Conservation (phyloP, 2,113 vertebrate species). For the Gallinago paraguaiae region DNA sequence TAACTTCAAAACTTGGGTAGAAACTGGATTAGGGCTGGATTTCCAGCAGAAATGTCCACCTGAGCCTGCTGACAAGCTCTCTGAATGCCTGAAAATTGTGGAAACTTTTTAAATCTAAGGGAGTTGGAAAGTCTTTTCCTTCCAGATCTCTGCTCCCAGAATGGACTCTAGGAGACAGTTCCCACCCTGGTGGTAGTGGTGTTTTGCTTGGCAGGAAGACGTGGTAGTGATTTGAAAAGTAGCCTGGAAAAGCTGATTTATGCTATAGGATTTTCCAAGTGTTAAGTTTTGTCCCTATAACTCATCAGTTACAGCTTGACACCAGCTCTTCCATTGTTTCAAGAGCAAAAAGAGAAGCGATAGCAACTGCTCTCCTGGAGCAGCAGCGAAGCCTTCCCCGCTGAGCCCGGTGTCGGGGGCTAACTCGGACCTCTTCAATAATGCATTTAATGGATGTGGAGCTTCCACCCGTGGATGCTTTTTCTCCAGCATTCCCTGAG, state of each 20-base stretch:
- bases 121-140: conserved; percentile 68
- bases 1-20: not conserved
- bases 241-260: conserved; percentile 68
- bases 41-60: not conserved
- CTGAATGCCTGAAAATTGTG: conserved; percentile 43
- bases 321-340: not conserved
- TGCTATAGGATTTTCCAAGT: conserved; percentile 54
- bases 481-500: conserved; percentile 42
- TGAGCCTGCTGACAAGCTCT: not conserved
- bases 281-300: conserved; percentile 29
- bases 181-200: conserved; percentile 54
- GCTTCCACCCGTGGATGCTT: not conserved
- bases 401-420: not conserved
- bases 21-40: not conserved
- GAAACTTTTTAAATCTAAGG: conserved; percentile 30
- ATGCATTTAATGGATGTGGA: fast-evolving
- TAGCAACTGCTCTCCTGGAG: not conserved
- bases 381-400: not conserved
- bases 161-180: conserved; percentile 52
- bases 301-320: not conserved
- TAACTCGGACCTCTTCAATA: not conserved
- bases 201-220: conserved; percentile 70
- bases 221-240: conserved; percentile 21
- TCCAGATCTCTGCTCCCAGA: conserved; percentile 59
- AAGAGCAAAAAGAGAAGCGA: not conserved